phyloP scores from a whole-genome alignment of 2,113 vertebrate species.

The Progne subis region DNA sequence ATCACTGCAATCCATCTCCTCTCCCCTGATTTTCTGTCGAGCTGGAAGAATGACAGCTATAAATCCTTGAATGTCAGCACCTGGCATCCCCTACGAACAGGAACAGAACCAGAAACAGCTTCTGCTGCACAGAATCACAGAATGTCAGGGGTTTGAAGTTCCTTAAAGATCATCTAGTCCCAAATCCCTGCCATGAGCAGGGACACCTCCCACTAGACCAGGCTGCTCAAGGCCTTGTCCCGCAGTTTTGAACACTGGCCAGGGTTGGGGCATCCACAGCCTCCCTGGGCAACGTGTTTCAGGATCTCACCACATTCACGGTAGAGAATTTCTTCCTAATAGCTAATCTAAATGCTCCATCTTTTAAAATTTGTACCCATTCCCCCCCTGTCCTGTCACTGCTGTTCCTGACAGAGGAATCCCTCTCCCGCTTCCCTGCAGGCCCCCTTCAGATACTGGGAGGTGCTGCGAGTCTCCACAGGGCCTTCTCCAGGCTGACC shows the following conservation, averaged over 20 bases:
- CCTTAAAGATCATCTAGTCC: too few species aligned
- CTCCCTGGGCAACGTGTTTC: not conserved
- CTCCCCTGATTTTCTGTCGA: not conserved
- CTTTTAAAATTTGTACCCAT: not conserved
- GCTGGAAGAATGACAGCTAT: not conserved
- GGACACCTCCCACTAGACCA: not conserved
- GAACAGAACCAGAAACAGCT: not conserved
- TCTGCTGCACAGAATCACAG: not conserved
- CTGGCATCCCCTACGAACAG: accelerated
- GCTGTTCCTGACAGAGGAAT: not conserved
- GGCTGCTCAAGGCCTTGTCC: not conserved
- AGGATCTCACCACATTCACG: not conserved
- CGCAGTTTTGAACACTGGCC: not conserved
- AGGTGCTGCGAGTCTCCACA: not conserved
- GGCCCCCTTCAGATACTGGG: not conserved
- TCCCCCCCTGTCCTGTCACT: not conserved
- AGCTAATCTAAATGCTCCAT: not conserved
- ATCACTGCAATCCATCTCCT: not conserved
- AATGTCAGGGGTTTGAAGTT: not conserved
- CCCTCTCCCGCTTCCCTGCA: not conserved
- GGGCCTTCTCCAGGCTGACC: not conserved
- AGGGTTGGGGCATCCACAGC: too few species aligned
- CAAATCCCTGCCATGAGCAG: not conserved
- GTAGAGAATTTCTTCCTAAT: not conserved
- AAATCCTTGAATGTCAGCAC: too few species aligned